Evolutionary conservation across 2,888 invertebrate genomes (phyloP).

Genomic region (Ferrisia virgata): DNA sequence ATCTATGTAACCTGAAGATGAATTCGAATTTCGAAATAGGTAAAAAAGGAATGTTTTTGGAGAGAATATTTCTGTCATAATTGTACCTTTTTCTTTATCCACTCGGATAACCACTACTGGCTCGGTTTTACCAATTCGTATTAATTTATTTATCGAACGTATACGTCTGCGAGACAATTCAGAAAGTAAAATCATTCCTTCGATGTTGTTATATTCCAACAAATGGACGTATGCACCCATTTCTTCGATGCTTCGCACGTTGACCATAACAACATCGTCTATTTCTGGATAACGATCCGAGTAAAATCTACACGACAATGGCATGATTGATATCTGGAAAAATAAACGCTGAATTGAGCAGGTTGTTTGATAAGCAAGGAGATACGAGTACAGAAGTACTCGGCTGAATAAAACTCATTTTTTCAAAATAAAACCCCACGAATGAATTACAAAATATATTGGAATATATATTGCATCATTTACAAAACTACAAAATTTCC

Average conservation of each 20-base stretch:
- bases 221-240: constrained; percentile 99
- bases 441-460: too few relatives aligned
- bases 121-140: constrained; percentile 96
- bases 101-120: constrained; percentile 99
- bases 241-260: constrained; percentile 95
- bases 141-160: constrained; percentile 97
- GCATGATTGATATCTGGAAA: constrained; percentile 62
- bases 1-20: constrained; percentile 86
- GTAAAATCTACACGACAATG: constrained; percentile 93
- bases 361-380: neutral
- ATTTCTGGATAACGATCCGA: constrained; percentile 96
- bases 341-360: neutral
- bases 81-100: constrained; percentile 93
- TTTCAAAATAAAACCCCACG: too few relatives aligned
- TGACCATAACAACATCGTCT: constrained; percentile 99
- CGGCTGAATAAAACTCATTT: too few relatives aligned
- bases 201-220: constrained; percentile 97
- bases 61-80: neutral
- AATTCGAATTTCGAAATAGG: neutral
- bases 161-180: constrained; percentile 98
- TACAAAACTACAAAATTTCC: too few relatives aligned
- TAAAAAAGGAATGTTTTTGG: neutral
- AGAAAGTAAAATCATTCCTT: constrained; percentile 97
- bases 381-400: neutral
- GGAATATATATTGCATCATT: too few relatives aligned